Evolutionary conservation across 2,113 vertebrate species (phyloP), one percentile per base, ranked within the genome.

Genomic region (Morone chrysops): DNA sequence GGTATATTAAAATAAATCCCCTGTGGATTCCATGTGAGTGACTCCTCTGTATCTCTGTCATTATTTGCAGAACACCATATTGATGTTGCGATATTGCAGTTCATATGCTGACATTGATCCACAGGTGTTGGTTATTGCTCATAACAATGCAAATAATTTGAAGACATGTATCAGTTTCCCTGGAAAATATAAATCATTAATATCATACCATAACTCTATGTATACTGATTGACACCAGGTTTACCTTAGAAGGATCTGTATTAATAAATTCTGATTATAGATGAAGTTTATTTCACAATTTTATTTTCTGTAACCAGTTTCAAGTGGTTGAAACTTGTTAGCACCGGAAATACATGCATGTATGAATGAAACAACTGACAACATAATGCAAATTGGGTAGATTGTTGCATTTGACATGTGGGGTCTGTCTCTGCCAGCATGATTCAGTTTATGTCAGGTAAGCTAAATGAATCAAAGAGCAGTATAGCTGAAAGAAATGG

Each of bases 391-490:
- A 50, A 40, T n/a, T 12, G 5, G 20, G 22, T 40, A 18, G 36
- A n/a, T 48, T 68, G 8, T 59, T 36, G 14, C 11, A 8, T 20
- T 11, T 17, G 18, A 59, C 48, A 7, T 45, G 40, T 16, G 14
- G n/a, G 36, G 22, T 22, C 16, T 59, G 38, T 38, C 6, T 36
- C 5, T 47, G 18, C 13, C 47, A 40, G 31, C 20, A 65, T 54
- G 22, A 69, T 78, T 25, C 5, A 36, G 20, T 25, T 67, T 2
- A 40, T 70, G 31, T 65, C 18, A 70, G 62, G 36, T 36, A 47
- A 40, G 18, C 18, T 53, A 40, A 74, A 79, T 72, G 8, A 78
- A 67, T 65, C 38, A 50, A 25, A 72, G 10, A 31, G 36, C 43
- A 53, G 20, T 18, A 18, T 59, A 61, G 14, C 12, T 22, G 4